phyloP scores from a whole-genome alignment of 2,797 vertebrate species.

The Hephaestus fuliginosus region DNA sequence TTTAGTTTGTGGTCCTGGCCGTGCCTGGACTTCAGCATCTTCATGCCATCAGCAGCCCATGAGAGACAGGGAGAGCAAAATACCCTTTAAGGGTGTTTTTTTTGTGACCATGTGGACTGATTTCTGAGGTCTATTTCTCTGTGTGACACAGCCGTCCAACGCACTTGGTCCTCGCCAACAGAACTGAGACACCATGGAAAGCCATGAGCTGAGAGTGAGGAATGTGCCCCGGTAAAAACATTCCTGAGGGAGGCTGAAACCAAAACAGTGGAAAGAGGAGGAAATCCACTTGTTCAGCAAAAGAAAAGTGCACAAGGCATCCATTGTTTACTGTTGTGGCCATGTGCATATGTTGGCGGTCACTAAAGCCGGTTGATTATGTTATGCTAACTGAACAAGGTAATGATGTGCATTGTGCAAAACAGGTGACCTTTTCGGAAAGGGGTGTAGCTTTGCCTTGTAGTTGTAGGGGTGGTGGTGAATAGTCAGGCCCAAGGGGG shows the following conservation, averaged over 20 bases:
- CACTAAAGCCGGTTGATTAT: slow-evolving; percentile 73
- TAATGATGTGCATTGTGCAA: slow-evolving; percentile 72
- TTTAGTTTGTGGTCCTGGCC: slow-evolving; percentile 50
- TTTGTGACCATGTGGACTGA: slow-evolving; percentile 41
- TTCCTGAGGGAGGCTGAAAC: slow-evolving; percentile 79
- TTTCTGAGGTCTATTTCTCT: slow-evolving; percentile 53
- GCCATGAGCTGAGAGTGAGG: slow-evolving; percentile 69
- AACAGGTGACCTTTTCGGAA: slow-evolving; percentile 62
- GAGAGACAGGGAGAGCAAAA: slow-evolving; percentile 24
- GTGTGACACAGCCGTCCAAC: slow-evolving; percentile 57
- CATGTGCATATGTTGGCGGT: slow-evolving; percentile 49
- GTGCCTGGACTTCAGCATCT: slow-evolving; percentile 17
- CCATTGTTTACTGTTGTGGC: slow-evolving; percentile 79
- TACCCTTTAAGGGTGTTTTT: slow-evolving; percentile 33
- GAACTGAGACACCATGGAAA: slow-evolving; percentile 67
- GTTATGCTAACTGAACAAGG: slow-evolving; percentile 78
- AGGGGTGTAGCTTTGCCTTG: slow-evolving; percentile 38
- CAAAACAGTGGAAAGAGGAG: slow-evolving; percentile 77
- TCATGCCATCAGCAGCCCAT: slow-evolving; percentile 21
- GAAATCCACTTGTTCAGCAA: slow-evolving; percentile 80
- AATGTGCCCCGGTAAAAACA: slow-evolving; percentile 78
- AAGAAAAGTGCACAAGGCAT: slow-evolving; percentile 73
- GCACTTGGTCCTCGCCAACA: slow-evolving; percentile 37
- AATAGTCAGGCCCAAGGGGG: slow-evolving; percentile 46
- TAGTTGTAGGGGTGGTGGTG: slow-evolving; percentile 29